Evolutionary conservation across 2,113 vertebrate species (phyloP), one percentile per base, ranked within the genome.

Genomic region (Mustela nigripes): DNA sequence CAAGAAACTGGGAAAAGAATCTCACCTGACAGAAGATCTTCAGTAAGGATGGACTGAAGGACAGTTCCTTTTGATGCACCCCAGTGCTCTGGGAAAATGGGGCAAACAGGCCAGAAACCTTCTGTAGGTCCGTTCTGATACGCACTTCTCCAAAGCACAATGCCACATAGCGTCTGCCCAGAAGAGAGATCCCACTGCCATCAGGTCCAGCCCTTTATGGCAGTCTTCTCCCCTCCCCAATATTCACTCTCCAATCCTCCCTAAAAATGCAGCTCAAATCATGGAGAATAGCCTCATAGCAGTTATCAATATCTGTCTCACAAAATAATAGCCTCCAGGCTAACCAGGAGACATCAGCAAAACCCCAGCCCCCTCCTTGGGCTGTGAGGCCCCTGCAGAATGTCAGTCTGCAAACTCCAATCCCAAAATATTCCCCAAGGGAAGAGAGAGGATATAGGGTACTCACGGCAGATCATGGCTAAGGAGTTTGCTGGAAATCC

Each of bases 381-480:
- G 65, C 31, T 95, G 10, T 86, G 14, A 93, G n/a, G 36, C 31
- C 80, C 95, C 73, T 45, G 4, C 16, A 87, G 58, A 88, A 69
- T 65, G n/a, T 45, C 67, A 84, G 21, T 97, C 45, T 90, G 10
- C 50, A 95, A 94, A 91, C 45, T 22, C 22, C 67, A 92, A 96
- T 10, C 65, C 60, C 53, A 84, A 92, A 96, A 95, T 56, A 94
- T 26, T 69, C 39, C 80, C 84, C 65, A 88, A 84, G 58, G 26
- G 74, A 11, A 53, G n/a, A 31, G 24, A 48, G 10, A 97, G 81
- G 36, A 1, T 0, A n/a, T 5, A 48, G 31, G 79, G 53, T 98
- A 99, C 99, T 97, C 98, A 99, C 99, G 99, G 99, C 97, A 99
- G 98, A 97, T 99, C 99, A 78, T 99, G 99, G 97, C 99, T 99